These are phyloP conservation scores for Syngnathoides biaculeatus DNA, from an alignment of 2,113 vertebrate genomes.

Conservation along the genomic window DNA sequence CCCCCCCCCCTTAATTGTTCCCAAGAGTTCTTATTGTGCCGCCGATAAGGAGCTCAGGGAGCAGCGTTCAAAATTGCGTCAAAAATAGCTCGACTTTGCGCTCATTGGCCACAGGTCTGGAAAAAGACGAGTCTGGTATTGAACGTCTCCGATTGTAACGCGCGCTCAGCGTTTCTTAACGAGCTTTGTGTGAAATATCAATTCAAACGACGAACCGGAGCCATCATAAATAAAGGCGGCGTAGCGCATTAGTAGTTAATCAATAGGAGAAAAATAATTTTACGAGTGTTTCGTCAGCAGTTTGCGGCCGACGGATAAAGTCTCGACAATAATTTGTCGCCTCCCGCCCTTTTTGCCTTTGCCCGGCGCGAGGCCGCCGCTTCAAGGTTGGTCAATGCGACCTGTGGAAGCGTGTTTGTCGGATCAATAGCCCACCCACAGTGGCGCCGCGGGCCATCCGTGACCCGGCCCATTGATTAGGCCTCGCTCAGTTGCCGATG, in stretches of 20 bases:
- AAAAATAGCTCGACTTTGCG: conserved; percentile 79
- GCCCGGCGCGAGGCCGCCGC: conserved; percentile 45
- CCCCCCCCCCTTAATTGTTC: conserved; percentile 86
- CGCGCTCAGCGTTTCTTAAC: conserved; percentile 17
- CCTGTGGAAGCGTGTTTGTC: conserved; percentile 82
- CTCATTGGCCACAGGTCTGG: conserved; percentile 57
- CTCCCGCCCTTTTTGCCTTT: conserved; percentile 23
- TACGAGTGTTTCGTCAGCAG: conserved; percentile 37
- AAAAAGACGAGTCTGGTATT: conserved; percentile 25
- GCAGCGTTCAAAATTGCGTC: conserved; percentile 80
- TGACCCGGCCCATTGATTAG: conserved; percentile 88
- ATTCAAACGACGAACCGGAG: conserved; percentile 30
- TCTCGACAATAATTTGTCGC: conserved; percentile 50
- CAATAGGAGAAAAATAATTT: conserved; percentile 43
- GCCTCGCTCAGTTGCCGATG: conserved; percentile 87
- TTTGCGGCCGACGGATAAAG: conserved; percentile 26
- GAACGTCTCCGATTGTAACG: conserved; percentile 19
- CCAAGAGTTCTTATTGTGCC: conserved; percentile 86
- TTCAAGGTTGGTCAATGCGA: conserved; percentile 67
- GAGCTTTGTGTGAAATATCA: conserved; percentile 21
- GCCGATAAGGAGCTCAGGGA: conserved; percentile 91
- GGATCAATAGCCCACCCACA: conserved; percentile 86
- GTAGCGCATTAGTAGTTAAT: conserved; percentile 28
- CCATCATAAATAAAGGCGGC: conserved; percentile 18
- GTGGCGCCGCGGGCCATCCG: conserved; percentile 78